These are phyloP conservation scores for Caiman crocodilus DNA, from an alignment of 2,797 vertebrate genomes.

Conservation along the genomic window DNA sequence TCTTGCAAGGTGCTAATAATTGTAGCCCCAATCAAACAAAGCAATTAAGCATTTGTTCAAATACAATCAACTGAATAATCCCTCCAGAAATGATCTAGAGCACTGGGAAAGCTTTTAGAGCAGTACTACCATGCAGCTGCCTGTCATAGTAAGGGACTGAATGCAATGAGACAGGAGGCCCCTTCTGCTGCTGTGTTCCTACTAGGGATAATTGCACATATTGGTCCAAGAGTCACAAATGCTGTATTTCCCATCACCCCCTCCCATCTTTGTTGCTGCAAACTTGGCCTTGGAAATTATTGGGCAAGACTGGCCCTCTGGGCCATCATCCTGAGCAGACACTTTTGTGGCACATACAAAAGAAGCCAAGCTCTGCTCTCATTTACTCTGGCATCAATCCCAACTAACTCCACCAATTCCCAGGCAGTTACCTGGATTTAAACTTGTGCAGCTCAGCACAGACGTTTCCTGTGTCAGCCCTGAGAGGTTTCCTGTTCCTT, in stretches of 20 bases:
- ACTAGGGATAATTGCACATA: background rate
- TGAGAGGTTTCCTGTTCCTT: background rate
- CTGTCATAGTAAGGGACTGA: background rate
- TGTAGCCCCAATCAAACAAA: background rate
- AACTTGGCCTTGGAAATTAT: fast-evolving
- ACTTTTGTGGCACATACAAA: slow-evolving; percentile 26
- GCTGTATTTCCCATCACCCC: background rate
- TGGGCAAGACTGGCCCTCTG: background rate
- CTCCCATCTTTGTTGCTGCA: background rate
- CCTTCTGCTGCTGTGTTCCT: too few species aligned
- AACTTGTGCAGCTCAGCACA: slow-evolving; percentile 10
- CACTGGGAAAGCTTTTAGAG: background rate
- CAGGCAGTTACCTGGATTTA: slow-evolving; percentile 14
- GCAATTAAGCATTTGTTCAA: background rate
- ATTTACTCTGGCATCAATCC: slow-evolving; percentile 36
- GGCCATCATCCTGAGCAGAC: background rate
- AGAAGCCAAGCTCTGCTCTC: slow-evolving; percentile 9
- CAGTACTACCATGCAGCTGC: background rate
- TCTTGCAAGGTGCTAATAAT: slow-evolving; percentile 32
- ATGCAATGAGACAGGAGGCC: too few species aligned
- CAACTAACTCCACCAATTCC: slow-evolving; percentile 27
- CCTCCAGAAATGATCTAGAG: slow-evolving; percentile 26
- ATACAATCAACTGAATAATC: slow-evolving; percentile 18
- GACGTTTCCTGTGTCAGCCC: background rate
- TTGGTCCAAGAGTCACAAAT: background rate